Percentiles rank a stretch among this genome's conserved stretches.
These are phyloP conservation scores for Rhamphomyia laevipes DNA, from an alignment of 2,888 invertebrate genomes.

Conservation along the genomic window DNA sequence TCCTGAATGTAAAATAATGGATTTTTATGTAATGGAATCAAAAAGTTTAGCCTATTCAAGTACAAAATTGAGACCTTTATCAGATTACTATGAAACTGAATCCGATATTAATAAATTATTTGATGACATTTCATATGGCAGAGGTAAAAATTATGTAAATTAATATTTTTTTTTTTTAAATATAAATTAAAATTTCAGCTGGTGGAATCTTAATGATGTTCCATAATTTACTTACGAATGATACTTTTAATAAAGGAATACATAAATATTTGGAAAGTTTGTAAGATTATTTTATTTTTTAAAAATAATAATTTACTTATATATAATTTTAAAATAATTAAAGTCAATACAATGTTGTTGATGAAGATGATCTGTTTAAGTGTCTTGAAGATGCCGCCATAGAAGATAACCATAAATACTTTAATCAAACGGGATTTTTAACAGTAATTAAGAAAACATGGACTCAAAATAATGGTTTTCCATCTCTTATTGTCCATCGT, in stretches of 20 bases:
- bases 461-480: conserved; percentile 49
- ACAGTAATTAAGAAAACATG: conserved; percentile 45
- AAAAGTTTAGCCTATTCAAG: conserved; percentile 23
- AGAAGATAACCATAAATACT: conserved; percentile 16
- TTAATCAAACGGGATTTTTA: conserved; percentile 24
- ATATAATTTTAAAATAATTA: conserved; percentile 18
- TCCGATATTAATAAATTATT: conserved; percentile 36
- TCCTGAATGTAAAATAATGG: conserved; percentile 51
- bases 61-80: conserved; percentile 30
- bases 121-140: conserved; percentile 53
- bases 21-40: conserved; percentile 33
- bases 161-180: too few relatives aligned
- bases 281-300: background rate
- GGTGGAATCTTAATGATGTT: conserved; percentile 57
- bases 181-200: conserved; percentile 29
- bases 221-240: conserved; percentile 42
- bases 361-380: conserved; percentile 28
- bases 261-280: conserved; percentile 2
- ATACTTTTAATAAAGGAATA: conserved; percentile 1
- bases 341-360: conserved; percentile 31
- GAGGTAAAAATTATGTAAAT: conserved; percentile 32
- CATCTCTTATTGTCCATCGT: conserved; percentile 40
- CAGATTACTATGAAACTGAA: conserved; percentile 29
- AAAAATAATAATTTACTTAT: too few relatives aligned
- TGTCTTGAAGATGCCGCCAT: conserved; percentile 23